Base-by-base conservation (phyloP, 2,113 vertebrate species). In the Rhodinocichla rosea region DNA sequence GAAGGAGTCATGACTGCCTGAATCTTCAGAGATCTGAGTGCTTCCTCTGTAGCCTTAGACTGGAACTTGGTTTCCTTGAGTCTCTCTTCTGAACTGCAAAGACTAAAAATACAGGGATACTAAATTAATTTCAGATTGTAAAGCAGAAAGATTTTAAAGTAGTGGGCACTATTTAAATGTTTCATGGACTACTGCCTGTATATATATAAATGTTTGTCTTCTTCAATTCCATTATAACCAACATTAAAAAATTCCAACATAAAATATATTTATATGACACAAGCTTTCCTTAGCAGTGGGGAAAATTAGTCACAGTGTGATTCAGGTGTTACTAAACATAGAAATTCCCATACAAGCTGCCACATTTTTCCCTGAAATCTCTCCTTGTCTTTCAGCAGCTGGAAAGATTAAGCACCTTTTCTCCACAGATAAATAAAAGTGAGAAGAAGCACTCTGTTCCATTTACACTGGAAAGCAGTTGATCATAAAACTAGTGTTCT, bases 401-500 rank as follows among this genome's bases (percentile, higher is more conserved):
- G 60, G 44, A 78, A 96, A 95, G 94, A 96, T 92, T 44, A 90
- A 95, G 90, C 52, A 90, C 73, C 75, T 93, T 94, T 90, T 90
- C 87, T 90, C 32, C 33, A 63, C 63, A 71, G 71, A 90, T 88
- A 93, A 93, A 86, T 90, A 86, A 86, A 90, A 94, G 30, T 0
- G 0, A 86, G 82, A 71, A 79, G 67, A 4, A 75, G 11, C 47
- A 75, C 60, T 92, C 30, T 64, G 32, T 78, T 88, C 63, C 76
- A 90, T 92, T 96, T 91, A 88, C 44, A 82, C 71, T 81, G 65
- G 63, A 59, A 94, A 60, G 89, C 76, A 95, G 83, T 77, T 88
- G 83, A 83, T 95, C 88, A 90, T 93, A 92, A 92, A 95, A 74
- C 79, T 75, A 90, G 27, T 95, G 93, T 90, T 95, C 92, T 95